Conservation (phyloP, 2,888 invertebrate species). For the Chymomyza caudatula region DNA sequence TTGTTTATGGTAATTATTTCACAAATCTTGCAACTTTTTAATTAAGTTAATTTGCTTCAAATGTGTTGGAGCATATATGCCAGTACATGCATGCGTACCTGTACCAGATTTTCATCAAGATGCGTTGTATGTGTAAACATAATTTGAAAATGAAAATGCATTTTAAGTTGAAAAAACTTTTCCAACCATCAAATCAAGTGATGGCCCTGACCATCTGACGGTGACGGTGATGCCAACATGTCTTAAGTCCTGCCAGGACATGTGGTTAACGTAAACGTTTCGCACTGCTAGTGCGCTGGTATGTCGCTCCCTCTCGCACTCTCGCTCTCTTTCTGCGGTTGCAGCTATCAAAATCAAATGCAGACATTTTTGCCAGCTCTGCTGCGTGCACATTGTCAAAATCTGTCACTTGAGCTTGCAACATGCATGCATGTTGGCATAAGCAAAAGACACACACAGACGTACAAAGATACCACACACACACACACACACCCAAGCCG, state of each 20-base stretch:
- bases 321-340: slow-evolving; percentile 12
- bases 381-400: slow-evolving; percentile 51
- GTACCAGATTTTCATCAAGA: slow-evolving; percentile 12
- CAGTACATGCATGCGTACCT: neutral
- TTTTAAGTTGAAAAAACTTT: slow-evolving; percentile 28
- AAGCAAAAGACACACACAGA: neutral
- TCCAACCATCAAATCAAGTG: slow-evolving; percentile 42
- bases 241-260: slow-evolving; percentile 39
- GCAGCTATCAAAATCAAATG: slow-evolving; percentile 44
- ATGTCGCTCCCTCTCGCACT: slow-evolving; percentile 5
- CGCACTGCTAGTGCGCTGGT: slow-evolving; percentile 31
- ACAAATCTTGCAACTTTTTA: slow-evolving; percentile 57
- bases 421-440: neutral
- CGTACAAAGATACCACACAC: slow-evolving; percentile 5
- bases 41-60: slow-evolving; percentile 52
- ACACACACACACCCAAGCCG: slow-evolving; percentile 4
- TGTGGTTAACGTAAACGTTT: slow-evolving; percentile 46
- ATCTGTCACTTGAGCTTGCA: slow-evolving; percentile 43
- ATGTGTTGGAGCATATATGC: neutral
- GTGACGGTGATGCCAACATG: neutral
- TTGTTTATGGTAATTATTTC: slow-evolving; percentile 60
- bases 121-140: neutral
- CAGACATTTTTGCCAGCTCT: slow-evolving; percentile 5
- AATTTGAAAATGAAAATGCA: slow-evolving; percentile 37
- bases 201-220: slow-evolving; percentile 20